Base-by-base conservation (phyloP, 2,888 invertebrate genomes). In the Scaptomyza parva region DNA sequence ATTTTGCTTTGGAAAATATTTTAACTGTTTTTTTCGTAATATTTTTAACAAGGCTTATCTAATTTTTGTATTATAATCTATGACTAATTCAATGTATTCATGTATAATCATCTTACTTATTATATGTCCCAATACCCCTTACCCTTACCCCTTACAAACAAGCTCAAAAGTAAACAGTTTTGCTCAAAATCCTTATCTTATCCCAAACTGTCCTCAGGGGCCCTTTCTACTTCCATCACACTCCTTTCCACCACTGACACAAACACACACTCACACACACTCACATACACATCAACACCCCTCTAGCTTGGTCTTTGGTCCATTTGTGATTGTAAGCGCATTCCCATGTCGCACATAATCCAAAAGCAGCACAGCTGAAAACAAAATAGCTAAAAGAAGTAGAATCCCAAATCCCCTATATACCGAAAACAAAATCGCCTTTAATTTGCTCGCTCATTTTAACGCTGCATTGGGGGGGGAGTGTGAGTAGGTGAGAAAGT, bases 361-460 rank as follows among this genome's bases (percentile, higher is more conserved):
- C 86, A 61, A n/a, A n/a, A n/a, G 66, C 79, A 67, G 66, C 80
- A 65, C 67, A 63, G 52, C 52, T 43, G 63, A 35, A 26, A 26
- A 41, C 11, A 26, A n/a, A n/a, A 24, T 7, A 5, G 11, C 14
- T 26, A 4, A 20, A 24, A 20, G 11, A 28, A 43, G 28, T 44
- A 28, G 45, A 74, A 57, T 63, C 62, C 59, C 70, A 73, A 73
- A 71, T 78, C 85, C 79, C 68, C 63, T 62, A 55, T 73, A 51
- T 59, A 40, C 44, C 45, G 30, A 50, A 52, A 61, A 70, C 65
- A 26, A 62, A 86, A 80, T 83, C 70, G 76, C 63, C 63, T 86
- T 76, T 78, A 78, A 82, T 86, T 86, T 82, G 65, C 78, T 61
- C 58, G 74, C 65, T 80, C 71, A 68, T 70, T 55, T 64, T 40